Conservation (phyloP, 2,797 vertebrate species). For the Eulemur coronatus region DNA sequence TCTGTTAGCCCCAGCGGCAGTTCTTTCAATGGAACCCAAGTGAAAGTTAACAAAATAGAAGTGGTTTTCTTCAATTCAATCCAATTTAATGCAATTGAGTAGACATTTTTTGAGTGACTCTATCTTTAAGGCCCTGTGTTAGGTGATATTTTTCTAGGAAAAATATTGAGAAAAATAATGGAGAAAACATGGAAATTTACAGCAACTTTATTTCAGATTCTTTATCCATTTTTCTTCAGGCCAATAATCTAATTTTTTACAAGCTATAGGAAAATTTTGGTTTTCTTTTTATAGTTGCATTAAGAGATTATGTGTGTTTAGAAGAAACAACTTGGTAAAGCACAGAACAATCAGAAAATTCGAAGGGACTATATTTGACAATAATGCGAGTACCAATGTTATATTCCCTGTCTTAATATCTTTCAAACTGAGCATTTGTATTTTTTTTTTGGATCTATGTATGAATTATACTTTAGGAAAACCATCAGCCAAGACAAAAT, state of each 20-base stretch:
- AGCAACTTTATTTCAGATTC: neutral
- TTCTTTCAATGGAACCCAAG: neutral
- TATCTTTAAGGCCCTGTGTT: neutral
- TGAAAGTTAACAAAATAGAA: conserved; percentile 5
- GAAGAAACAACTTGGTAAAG: neutral
- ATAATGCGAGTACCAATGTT: neutral
- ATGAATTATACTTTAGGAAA: neutral
- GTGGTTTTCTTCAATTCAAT: conserved; percentile 30
- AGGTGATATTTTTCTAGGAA: conserved; percentile 22
- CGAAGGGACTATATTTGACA: neutral
- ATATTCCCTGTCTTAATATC: neutral
- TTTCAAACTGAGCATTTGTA: neutral
- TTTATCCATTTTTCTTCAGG: neutral
- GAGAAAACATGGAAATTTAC: neutral
- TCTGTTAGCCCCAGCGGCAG: neutral
- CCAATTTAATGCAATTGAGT: conserved; percentile 46
- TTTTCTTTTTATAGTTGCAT: neutral
- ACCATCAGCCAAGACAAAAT: neutral
- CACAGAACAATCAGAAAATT: neutral
- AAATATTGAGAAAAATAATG: neutral
- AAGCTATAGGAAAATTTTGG: neutral
- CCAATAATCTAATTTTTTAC: neutral
- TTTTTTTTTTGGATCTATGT: neutral
- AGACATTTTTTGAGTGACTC: neutral
- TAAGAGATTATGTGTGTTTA: neutral